Percentiles rank a stretch among this genome's conserved stretches.
These are phyloP conservation scores for Coranthus polyacanthus DNA, from an alignment of 2,797 vertebrate species.

Conservation along the genomic window DNA sequence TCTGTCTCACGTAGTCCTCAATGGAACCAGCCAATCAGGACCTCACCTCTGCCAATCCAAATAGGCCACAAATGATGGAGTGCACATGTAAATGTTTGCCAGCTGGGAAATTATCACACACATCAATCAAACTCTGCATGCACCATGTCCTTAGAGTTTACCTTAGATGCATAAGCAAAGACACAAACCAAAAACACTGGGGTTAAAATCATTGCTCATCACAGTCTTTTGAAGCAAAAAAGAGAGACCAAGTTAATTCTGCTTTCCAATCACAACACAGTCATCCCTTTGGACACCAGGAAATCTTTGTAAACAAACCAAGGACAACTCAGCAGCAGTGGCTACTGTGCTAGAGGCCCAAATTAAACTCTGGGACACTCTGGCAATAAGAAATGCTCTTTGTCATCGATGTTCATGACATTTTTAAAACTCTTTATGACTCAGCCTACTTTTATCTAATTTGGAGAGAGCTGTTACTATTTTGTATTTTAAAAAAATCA, in stretches of 20 bases:
- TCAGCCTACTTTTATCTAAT: conserved; percentile 44
- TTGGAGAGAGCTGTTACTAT: conserved; percentile 22
- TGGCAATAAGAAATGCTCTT: conserved; percentile 18
- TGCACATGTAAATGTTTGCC: conserved; percentile 71
- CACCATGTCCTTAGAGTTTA: conserved; percentile 48
- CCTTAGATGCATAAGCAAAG: conserved; percentile 58
- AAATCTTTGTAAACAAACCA: conserved; percentile 46
- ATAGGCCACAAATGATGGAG: conserved; percentile 75
- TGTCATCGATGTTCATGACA: conserved; percentile 17
- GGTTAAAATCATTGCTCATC: conserved; percentile 46
- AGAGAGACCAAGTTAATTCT: conserved; percentile 23
- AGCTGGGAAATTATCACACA: conserved; percentile 72
- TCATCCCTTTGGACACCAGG: conserved; percentile 43
- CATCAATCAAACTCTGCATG: conserved; percentile 61
- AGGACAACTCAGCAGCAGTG: conserved; percentile 29
- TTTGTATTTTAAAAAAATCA: no score
- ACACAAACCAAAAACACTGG: conserved; percentile 57
- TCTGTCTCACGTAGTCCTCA: conserved; percentile 67
- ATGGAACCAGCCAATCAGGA: conserved; percentile 77
- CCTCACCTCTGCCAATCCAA: conserved; percentile 75
- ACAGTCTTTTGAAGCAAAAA: conserved; percentile 35
- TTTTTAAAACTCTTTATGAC: conserved; percentile 49
- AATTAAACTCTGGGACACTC: conserved; percentile 41
- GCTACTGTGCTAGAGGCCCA: conserved; percentile 42
- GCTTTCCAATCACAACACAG: conserved; percentile 36